Conservation (phyloP, 1,140 invertebrate species). For the Zaprionus gabonicus region DNA sequence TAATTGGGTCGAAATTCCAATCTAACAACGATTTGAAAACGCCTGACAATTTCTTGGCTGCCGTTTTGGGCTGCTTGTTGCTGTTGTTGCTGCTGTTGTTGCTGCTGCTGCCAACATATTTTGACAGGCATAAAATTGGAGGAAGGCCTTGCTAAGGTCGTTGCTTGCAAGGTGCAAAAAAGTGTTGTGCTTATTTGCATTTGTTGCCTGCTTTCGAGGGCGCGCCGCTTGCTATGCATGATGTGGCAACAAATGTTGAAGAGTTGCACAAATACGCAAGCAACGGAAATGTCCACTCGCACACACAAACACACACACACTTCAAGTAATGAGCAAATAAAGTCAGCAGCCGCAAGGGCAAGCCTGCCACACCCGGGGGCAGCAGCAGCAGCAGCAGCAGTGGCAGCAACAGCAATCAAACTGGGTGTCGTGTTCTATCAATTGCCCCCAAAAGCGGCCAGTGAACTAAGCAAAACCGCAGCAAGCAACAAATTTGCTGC, state of each 20-base stretch:
- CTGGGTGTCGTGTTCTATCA: conserved; percentile 43
- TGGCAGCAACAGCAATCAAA: conserved; percentile 21
- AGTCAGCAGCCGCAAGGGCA: conserved; percentile 29
- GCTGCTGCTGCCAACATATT: conserved; percentile 29
- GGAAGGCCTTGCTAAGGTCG: conserved; percentile 33
- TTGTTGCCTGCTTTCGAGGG: conserved; percentile 38
- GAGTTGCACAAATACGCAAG: conserved; percentile 54
- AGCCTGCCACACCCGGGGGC: conserved; percentile 14
- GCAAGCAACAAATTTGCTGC: conserved; percentile 42
- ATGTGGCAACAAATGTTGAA: conserved; percentile 29
- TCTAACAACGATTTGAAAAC: conserved; percentile 73
- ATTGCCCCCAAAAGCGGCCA: conserved; percentile 2
- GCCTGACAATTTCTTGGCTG: conserved; percentile 41
- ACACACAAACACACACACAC: conserved; percentile 23
- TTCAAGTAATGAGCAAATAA: conserved; percentile 67
- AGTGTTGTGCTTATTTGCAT: conserved; percentile 3
- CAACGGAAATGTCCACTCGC: conserved; percentile 51
- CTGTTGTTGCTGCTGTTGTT: neutral
- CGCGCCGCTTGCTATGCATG: neutral
- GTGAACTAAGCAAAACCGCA: neutral
- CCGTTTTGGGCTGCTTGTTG: conserved; percentile 29
- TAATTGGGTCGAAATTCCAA: conserved; percentile 81
- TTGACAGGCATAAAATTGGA: conserved; percentile 42
- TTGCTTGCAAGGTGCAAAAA: conserved; percentile 31
- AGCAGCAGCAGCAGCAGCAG: neutral